These are phyloP conservation scores for Xylota sylvarum DNA, from an alignment of 2,888 invertebrate species.

Conservation along the genomic window DNA sequence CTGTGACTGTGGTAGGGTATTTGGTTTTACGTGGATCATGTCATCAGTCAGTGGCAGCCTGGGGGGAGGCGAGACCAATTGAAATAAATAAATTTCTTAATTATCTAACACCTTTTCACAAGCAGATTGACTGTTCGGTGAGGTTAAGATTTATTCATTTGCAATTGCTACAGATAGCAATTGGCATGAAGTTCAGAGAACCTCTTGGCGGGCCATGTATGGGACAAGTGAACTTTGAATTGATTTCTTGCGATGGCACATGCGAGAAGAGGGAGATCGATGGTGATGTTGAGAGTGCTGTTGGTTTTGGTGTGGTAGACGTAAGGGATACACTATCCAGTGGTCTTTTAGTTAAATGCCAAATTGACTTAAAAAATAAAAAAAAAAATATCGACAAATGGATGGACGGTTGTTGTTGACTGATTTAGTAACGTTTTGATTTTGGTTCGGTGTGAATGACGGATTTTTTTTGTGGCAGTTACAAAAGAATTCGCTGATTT, in stretches of 20 bases:
- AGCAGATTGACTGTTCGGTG: slow-evolving; percentile 37
- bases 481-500: no score
- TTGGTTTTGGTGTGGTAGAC: slow-evolving; percentile 70
- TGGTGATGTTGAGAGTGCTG: slow-evolving; percentile 49
- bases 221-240: slow-evolving; percentile 72
- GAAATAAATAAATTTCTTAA: slow-evolving; percentile 75
- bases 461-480: neutral
- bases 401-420: neutral
- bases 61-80: slow-evolving; percentile 43
- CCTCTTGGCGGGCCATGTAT: slow-evolving; percentile 58
- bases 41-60: slow-evolving; percentile 1
- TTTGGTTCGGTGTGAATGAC: neutral
- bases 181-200: slow-evolving; percentile 54
- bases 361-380: slow-evolving; percentile 53
- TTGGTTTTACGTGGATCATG: slow-evolving; percentile 28
- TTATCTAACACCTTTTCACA: slow-evolving; percentile 69
- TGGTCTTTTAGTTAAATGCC: slow-evolving; percentile 63
- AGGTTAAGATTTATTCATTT: slow-evolving; percentile 43
- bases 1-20: slow-evolving; percentile 10
- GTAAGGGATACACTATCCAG: slow-evolving; percentile 34
- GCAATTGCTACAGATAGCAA: slow-evolving; percentile 17
- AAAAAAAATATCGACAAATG: slow-evolving; percentile 1
- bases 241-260: slow-evolving; percentile 38
- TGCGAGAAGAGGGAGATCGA: slow-evolving; percentile 51
- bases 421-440: slow-evolving; percentile 25